phyloP scores from a whole-genome alignment of 2,888 invertebrate species.

The Lypha dubia region DNA sequence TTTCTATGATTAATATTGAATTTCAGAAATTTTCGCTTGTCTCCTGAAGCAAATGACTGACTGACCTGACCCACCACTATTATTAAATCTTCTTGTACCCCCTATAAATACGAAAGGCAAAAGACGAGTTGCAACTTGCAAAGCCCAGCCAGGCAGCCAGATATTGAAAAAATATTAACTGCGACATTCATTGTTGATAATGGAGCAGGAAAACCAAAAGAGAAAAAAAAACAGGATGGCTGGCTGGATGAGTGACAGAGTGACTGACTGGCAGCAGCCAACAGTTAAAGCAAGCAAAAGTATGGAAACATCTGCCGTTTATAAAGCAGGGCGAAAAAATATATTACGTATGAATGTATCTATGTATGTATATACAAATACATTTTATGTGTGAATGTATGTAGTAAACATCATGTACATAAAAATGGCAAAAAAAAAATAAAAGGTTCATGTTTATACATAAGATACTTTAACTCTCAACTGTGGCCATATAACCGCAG shows the following conservation, averaged over 20 bases:
- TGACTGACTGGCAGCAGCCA: constrained; percentile 54
- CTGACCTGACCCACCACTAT: too few species aligned
- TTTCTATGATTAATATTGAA: constrained; percentile 22
- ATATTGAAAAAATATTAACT: constrained; percentile 41
- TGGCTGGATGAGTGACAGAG: constrained; percentile 45
- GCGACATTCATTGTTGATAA: constrained; percentile 37
- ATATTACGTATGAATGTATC: background rate
- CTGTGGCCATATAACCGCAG: constrained; percentile 19
- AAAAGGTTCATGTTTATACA: constrained; percentile 29
- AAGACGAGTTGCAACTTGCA: constrained; percentile 35
- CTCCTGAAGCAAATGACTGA: constrained; percentile 31
- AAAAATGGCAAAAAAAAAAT: constrained; percentile 16
- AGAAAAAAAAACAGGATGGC: constrained; percentile 44
- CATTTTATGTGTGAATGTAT: background rate
- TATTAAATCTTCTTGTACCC: constrained; percentile 8
- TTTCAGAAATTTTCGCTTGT: constrained; percentile 37
- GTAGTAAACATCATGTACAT: background rate
- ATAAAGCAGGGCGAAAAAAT: constrained; percentile 32
- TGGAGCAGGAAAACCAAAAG: constrained; percentile 14
- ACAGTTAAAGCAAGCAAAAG: constrained; percentile 44
- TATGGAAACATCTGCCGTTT: constrained; percentile 64
- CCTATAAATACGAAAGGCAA: constrained; percentile 22
- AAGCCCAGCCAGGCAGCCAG: too few species aligned
- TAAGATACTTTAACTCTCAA: constrained; percentile 37
- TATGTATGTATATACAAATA: background rate